Conservation (phyloP, 2,797 vertebrate genomes). For the Chloroceryle inda region DNA sequence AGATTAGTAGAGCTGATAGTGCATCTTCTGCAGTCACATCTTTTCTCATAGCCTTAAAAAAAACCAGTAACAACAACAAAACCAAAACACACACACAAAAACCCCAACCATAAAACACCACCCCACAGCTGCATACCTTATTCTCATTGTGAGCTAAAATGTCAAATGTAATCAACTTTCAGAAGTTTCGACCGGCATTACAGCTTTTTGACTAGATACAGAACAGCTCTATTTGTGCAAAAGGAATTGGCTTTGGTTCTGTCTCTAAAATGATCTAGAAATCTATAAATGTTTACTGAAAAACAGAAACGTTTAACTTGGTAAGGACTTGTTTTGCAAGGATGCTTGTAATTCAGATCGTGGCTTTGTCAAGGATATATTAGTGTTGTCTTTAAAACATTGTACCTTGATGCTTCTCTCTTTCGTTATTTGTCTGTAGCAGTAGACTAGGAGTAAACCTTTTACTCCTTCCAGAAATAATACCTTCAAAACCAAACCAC, state of each 20-base stretch:
- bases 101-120: not conserved
- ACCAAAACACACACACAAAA: not conserved
- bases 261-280: accelerated
- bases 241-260: not conserved
- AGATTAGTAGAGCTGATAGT: not conserved
- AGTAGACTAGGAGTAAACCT: not conserved
- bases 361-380: not conserved
- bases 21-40: not conserved
- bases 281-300: not conserved
- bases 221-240: not conserved
- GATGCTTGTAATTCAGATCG: not conserved
- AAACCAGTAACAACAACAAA: not conserved
- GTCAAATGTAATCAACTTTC: not conserved
- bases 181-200: not conserved
- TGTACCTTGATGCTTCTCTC: not conserved
- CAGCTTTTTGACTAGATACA: not conserved
- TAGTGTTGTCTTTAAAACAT: not conserved
- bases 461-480: not conserved
- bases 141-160: not conserved
- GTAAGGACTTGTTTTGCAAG: not conserved
- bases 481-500: not conserved
- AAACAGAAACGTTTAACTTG: not conserved
- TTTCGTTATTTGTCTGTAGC: not conserved
- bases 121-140: too few relatives aligned
- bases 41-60: not conserved